Conservation (phyloP, 2,113 vertebrate species). For the Baryphthengus martii region DNA sequence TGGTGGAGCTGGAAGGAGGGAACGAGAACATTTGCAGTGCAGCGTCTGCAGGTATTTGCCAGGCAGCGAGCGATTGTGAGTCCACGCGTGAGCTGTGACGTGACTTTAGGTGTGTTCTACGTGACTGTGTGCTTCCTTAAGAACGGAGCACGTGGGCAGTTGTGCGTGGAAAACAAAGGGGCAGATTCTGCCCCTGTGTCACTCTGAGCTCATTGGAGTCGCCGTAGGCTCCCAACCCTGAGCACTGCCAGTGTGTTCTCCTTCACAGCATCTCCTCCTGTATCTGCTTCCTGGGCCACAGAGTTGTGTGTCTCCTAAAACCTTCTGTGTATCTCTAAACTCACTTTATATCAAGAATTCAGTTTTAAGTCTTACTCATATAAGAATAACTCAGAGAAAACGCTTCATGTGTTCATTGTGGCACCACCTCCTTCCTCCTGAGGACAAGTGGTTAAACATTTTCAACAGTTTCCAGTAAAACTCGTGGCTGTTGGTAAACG, state of each 20-base stretch:
- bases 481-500: not conserved
- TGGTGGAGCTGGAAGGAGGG: not conserved
- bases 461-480: not conserved
- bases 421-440: not conserved
- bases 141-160: not conserved
- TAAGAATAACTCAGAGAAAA: not conserved
- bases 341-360: not conserved
- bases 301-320: not conserved
- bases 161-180: not conserved
- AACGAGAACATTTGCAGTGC: not conserved
- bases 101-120: not conserved
- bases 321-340: not conserved
- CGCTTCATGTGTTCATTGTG: not conserved
- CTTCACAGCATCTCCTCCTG: not conserved
- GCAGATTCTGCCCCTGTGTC: not conserved
- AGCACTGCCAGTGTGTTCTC: not conserved
- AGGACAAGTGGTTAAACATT: not conserved
- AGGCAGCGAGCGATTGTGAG: not conserved
- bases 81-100: fast-evolving
- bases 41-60: not conserved
- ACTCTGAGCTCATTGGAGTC: fast-evolving
- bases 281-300: not conserved
- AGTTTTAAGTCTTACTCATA: not conserved
- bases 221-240: fast-evolving
- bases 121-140: fast-evolving